Base-by-base conservation (phyloP, 2,888 invertebrate species). In the Agrotis segetum region DNA sequence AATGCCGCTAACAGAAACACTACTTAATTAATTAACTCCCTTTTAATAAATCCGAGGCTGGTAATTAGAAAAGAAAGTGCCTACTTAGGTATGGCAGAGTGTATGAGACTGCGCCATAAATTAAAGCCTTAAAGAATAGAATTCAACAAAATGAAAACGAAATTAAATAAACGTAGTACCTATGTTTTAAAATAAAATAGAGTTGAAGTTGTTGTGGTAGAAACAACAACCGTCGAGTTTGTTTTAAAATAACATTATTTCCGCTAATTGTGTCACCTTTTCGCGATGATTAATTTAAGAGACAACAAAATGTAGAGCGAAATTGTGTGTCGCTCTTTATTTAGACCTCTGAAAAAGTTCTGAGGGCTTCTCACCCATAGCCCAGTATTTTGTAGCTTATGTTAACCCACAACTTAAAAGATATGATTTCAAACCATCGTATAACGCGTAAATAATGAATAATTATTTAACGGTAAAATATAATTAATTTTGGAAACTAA, bases 251-350 rank as follows among this genome's bases (percentile, higher is more conserved):
- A 21, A 44, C 29, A 66, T 72, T 72, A 81, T 79, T 78, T 61
- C 53, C 52, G 53, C 76, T 67, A 85, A 85, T 85, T 81, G 71
- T 49, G 83, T 82, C 84, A 82, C 83, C 80, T 86, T 76, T 77
- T 69, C n/a, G 6, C 52, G 67, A 69, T 74, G 58, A 74, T 77
- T 61, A 70, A 69, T 76, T 79, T 47, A 16, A 19, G 52, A 47
- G 34, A 44, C 46, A 34, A n/a, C 19, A 34, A 40, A 24, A 56
- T 50, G n/a, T n/a, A 46, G 24, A 11, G 13, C 19, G 24, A 40
- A 5, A 13, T 50, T 24, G 5, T 66, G 21, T 58, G 17, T 17
- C 3, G 7, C 34, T 40, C 1, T 19, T 13, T 17, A 19, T 16
- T 52, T 9, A 29, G 6, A 14, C 7, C 16, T 44, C n/a, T 17